Evolutionary conservation across 2,888 invertebrate genomes (phyloP).

Genomic region (Melieria crassipennis): DNA sequence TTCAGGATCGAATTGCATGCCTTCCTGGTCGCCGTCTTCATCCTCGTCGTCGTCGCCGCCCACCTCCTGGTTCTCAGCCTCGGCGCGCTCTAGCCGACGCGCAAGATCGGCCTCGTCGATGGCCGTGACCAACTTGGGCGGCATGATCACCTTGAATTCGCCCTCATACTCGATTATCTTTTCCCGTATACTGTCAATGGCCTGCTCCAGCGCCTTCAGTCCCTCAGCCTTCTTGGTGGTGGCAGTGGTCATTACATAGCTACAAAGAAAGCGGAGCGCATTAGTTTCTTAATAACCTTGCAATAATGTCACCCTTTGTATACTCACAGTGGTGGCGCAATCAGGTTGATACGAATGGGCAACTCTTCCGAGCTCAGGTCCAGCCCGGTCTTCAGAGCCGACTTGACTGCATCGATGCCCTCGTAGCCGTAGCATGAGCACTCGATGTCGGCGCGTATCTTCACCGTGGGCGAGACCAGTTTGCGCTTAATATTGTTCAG

Average conservation of each 20-base stretch:
- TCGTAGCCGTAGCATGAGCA: conserved; percentile 97
- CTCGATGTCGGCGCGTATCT: conserved; percentile 92
- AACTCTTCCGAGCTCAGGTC: conserved; percentile 90
- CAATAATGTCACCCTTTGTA: conserved; percentile 68
- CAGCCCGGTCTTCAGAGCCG: conserved; percentile 89
- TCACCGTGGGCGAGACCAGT: conserved; percentile 96
- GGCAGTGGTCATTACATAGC: conserved; percentile 92
- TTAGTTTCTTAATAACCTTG: conserved; percentile 49
- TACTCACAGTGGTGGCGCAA: conserved; percentile 90
- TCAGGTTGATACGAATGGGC: conserved; percentile 98
- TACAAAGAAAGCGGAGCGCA: conserved; percentile 24
- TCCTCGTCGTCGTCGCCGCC: conserved; percentile 91
- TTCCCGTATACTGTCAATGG: conserved; percentile 86
- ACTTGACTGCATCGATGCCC: conserved; percentile 98
- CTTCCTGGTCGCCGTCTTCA: conserved; percentile 71
- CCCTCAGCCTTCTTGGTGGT: conserved; percentile 97
- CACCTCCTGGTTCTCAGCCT: conserved; percentile 93
- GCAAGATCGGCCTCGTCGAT: conserved; percentile 96
- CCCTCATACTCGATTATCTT: conserved; percentile 87
- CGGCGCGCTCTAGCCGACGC: conserved; percentile 91
- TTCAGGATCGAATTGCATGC: conserved; percentile 66
- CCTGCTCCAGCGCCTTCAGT: conserved; percentile 86
- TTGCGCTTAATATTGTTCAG: conserved; percentile 95
- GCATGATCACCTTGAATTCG: conserved; percentile 94
- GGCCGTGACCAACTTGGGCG: conserved; percentile 98